phyloP scores from a whole-genome alignment of 1,140 invertebrate genomes.

The Batillaria attramentaria region DNA sequence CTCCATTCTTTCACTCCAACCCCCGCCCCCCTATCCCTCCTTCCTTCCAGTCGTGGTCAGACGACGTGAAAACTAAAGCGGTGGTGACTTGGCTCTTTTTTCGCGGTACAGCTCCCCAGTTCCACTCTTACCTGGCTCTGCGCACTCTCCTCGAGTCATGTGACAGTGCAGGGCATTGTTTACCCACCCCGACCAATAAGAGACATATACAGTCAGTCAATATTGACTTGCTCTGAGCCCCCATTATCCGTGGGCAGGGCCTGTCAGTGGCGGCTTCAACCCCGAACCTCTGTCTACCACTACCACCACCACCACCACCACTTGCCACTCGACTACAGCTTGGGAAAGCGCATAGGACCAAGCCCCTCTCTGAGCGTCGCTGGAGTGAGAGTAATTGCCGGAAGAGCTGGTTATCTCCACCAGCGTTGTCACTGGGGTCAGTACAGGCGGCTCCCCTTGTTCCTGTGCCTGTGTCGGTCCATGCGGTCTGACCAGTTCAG shows the following conservation, averaged over 20 bases:
- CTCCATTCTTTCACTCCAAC: too few species aligned
- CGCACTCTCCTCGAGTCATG: too few species aligned
- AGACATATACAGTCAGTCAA: background rate
- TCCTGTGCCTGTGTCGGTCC: too few species aligned
- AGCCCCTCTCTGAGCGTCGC: background rate
- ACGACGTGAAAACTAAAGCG: too few species aligned
- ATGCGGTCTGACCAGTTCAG: background rate
- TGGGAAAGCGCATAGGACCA: background rate
- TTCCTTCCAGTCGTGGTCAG: too few species aligned
- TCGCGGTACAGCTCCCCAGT: too few species aligned
- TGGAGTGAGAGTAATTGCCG: background rate
- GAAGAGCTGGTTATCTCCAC: slow-evolving; percentile 10
- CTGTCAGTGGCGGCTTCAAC: background rate
- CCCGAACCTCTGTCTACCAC: background rate
- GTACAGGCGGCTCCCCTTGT: too few species aligned
- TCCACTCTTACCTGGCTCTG: too few species aligned
- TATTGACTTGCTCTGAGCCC: slow-evolving; percentile 2
- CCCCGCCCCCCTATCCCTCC: too few species aligned
- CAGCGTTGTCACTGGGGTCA: background rate
- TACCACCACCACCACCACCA: too few species aligned
- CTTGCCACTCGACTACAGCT: background rate
- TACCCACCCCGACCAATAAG: background rate
- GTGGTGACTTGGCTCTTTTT: too few species aligned
- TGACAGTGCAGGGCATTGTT: too few species aligned
- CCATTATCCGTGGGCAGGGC: background rate